Evolutionary conservation across 2,797 vertebrate species (phyloP).

Genomic region (Dipus sagitta): DNA sequence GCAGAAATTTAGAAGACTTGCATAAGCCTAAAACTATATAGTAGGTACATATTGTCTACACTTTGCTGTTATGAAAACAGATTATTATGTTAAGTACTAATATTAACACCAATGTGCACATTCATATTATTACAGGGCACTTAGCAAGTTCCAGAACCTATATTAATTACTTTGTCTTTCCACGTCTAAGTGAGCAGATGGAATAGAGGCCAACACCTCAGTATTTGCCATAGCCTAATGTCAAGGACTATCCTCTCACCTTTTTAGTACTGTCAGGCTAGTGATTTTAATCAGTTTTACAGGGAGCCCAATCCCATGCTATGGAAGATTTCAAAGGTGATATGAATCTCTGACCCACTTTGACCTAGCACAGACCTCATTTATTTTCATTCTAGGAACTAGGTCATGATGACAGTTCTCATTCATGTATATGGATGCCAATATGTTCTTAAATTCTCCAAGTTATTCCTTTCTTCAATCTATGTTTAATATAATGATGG

Average conservation of each 20-base stretch:
- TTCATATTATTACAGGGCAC: neutral
- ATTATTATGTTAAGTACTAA: neutral
- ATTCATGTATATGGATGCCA: neutral
- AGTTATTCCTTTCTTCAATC: neutral
- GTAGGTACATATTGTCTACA: neutral
- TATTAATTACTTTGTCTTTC: neutral
- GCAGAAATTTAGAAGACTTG: neutral
- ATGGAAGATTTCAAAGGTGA: neutral
- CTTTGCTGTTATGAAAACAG: neutral
- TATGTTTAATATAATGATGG: neutral
- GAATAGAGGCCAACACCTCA: neutral
- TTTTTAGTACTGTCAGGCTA: neutral
- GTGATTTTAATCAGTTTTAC: neutral
- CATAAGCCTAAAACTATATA: neutral
- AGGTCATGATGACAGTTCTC: neutral
- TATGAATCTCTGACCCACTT: neutral
- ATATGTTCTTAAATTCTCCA: neutral
- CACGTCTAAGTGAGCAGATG: neutral
- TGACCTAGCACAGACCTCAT: accelerated
- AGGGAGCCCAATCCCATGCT: neutral
- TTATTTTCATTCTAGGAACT: accelerated
- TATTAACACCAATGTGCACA: neutral
- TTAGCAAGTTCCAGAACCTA: neutral
- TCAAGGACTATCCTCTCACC: neutral
- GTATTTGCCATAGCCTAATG: neutral